These are phyloP conservation scores for Ardeotis arabs DNA, from an alignment of 2,113 vertebrate genomes.

Conservation along the genomic window DNA sequence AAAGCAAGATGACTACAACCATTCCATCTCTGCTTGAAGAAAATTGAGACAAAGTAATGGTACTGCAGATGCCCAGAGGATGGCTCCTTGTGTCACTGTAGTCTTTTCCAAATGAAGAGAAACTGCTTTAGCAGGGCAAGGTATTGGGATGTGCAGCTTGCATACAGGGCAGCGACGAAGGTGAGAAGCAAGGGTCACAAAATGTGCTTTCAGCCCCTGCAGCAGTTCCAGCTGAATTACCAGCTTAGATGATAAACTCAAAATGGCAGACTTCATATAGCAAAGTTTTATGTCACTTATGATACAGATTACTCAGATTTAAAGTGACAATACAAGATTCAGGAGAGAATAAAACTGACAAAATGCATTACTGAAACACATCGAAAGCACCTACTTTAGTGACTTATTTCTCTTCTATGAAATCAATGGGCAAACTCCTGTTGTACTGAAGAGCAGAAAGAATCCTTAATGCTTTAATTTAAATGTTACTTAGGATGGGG, in stretches of 20 bases:
- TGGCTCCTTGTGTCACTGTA: not conserved
- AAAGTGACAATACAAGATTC: slow-evolving; percentile 45
- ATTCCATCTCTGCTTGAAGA: not conserved
- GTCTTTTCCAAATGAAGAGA: not conserved
- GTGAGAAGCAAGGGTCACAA: not conserved
- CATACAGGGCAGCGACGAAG: not conserved
- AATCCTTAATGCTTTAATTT: not conserved
- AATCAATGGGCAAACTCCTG: not conserved
- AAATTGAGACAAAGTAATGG: not conserved
- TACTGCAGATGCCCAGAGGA: not conserved
- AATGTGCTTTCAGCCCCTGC: not conserved
- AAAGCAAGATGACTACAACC: not conserved
- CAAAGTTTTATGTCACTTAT: slow-evolving; percentile 35
- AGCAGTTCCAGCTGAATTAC: slow-evolving; percentile 6
- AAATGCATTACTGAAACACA: not conserved
- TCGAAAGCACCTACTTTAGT: not conserved
- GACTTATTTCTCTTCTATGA: not conserved
- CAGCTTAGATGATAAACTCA: not conserved
- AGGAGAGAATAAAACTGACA: slow-evolving; percentile 45
- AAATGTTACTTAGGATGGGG: not conserved
- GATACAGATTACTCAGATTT: not conserved
- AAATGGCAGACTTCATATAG: slow-evolving; percentile 53
- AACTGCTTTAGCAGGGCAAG: not conserved
- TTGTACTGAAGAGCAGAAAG: not conserved
- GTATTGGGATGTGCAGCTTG: fast-evolving